Conservation (phyloP, 2,113 vertebrate species). For the Chlamydotis undulata region DNA sequence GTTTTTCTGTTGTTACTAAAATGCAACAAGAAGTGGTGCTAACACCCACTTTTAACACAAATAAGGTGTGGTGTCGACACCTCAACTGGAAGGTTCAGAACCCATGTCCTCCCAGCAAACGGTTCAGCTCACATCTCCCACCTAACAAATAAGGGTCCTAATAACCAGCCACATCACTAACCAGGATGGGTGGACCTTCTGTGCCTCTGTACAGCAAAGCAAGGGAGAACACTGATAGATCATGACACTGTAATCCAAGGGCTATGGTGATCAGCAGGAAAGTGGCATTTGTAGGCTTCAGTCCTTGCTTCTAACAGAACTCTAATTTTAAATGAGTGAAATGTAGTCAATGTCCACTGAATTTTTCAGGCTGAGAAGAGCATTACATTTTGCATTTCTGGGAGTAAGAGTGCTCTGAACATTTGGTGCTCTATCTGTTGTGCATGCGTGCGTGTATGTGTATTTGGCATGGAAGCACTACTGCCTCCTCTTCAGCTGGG, state of each 20-base stretch:
- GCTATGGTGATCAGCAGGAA: neutral
- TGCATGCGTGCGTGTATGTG: rapidly evolving
- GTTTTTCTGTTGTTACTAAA: neutral
- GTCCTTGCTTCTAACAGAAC: neutral
- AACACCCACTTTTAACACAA: neutral
- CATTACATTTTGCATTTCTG: neutral
- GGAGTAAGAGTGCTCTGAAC: neutral
- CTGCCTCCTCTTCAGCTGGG: neutral
- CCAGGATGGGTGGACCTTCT: neutral
- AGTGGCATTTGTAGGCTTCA: neutral
- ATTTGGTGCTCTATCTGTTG: neutral
- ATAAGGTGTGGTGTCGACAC: neutral
- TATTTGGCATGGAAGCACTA: neutral
- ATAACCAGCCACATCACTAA: neutral
- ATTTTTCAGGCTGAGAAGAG: neutral
- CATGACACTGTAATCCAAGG: neutral
- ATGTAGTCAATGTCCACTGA: neutral
- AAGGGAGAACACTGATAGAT: neutral
- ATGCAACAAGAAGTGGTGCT: neutral
- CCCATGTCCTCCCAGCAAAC: neutral
- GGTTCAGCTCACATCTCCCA: neutral
- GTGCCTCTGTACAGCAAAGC: neutral
- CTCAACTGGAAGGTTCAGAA: neutral
- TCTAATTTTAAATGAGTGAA: neutral
- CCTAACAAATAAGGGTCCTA: neutral